These are phyloP conservation scores for Dolichomitus sp. DNA, from an alignment of 2,888 invertebrate genomes.

Conservation along the genomic window DNA sequence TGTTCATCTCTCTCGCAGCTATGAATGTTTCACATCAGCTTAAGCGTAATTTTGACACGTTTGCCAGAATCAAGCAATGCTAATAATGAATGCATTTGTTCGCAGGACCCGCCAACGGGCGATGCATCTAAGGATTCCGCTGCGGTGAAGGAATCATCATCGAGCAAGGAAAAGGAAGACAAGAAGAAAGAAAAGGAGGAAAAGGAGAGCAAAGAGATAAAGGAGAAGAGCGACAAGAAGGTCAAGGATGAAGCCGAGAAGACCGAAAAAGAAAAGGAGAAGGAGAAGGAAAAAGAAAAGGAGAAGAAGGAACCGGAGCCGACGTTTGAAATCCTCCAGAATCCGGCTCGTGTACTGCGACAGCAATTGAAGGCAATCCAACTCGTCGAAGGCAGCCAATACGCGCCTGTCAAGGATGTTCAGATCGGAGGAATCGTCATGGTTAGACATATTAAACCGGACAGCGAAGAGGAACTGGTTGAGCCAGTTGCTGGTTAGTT, in stretches of 20 bases:
- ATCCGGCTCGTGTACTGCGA: constrained; percentile 98
- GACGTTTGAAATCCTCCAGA: constrained; percentile 95
- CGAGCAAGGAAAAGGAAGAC: constrained; percentile 78
- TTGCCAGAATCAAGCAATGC: not conserved
- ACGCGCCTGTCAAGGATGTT: constrained; percentile 96
- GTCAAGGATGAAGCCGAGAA: constrained; percentile 83
- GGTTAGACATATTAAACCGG: constrained; percentile 94
- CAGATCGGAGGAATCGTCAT: constrained; percentile 98
- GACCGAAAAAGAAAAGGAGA: constrained; percentile 85
- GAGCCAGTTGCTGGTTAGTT: constrained; percentile 93
- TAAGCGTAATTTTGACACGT: not conserved
- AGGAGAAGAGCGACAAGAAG: constrained; percentile 86
- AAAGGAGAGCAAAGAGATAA: constrained; percentile 86
- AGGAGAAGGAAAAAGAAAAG: constrained; percentile 86
- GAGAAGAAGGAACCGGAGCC: constrained; percentile 96
- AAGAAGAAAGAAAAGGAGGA: constrained; percentile 84
- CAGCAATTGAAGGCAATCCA: constrained; percentile 94
- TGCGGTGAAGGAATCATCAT: constrained; percentile 79
- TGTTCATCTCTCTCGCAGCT: too few species aligned
- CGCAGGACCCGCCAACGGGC: constrained; percentile 78
- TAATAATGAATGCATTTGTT: constrained; percentile 43
- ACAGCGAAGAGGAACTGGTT: constrained; percentile 94
- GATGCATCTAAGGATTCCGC: constrained; percentile 52
- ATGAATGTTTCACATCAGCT: too few species aligned
- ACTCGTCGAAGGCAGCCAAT: constrained; percentile 93